phyloP scores from a whole-genome alignment of 2,113 vertebrate species.

The Nyctereutes procyonoides region DNA sequence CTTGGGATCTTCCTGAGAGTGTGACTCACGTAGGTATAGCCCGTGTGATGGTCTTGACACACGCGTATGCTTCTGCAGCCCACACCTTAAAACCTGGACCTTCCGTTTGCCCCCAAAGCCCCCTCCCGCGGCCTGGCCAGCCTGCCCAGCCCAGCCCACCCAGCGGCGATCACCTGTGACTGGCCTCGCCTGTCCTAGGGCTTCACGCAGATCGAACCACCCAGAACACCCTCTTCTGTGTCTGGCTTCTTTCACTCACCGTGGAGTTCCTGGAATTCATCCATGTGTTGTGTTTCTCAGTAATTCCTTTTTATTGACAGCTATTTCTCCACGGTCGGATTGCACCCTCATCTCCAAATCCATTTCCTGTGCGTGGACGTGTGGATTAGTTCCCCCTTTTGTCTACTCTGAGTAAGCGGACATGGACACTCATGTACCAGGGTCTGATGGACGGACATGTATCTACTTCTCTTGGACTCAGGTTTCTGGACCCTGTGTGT shows the following conservation, averaged over 20 bases:
- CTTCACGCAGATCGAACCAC: not conserved
- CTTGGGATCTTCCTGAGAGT: not conserved
- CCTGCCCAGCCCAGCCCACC: not conserved
- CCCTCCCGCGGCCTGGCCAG: not conserved
- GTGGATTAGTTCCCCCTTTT: not conserved
- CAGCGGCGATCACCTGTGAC: not conserved
- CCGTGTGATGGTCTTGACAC: not conserved
- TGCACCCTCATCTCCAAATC: not conserved
- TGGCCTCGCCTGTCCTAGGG: not conserved
- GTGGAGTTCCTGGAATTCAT: not conserved
- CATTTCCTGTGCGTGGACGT: not conserved
- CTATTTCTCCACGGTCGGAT: not conserved
- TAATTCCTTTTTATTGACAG: not conserved
- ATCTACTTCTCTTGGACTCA: not conserved
- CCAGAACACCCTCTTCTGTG: not conserved
- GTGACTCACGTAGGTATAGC: not conserved
- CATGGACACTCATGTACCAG: not conserved
- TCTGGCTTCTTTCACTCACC: not conserved
- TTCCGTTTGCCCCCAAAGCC: too few species aligned
- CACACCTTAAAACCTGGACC: not conserved
- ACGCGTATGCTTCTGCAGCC: not conserved
- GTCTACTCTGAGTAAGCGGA: not conserved
- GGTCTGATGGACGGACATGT: not conserved
- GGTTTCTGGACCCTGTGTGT: not conserved
- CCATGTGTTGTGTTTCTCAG: not conserved